Conservation (phyloP, 2,888 invertebrate species). For the Chironomus tentans region DNA sequence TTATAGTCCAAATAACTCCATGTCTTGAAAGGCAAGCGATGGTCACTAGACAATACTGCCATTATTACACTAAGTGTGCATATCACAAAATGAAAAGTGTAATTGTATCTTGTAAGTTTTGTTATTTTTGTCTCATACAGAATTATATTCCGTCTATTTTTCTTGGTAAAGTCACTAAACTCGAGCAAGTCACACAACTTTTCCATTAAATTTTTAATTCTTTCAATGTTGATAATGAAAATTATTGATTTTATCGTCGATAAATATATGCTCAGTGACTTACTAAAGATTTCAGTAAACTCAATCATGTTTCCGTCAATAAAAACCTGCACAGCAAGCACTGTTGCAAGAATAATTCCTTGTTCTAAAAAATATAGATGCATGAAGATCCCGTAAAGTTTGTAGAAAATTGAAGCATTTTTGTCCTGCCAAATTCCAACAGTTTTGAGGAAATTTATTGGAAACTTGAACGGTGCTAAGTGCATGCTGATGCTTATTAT, state of each 20-base stretch:
- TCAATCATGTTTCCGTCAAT: not conserved
- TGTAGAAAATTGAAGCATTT: not conserved
- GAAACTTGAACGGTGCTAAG: not conserved
- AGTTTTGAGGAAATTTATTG: not conserved
- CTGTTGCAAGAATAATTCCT: not conserved
- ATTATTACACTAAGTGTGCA: not conserved
- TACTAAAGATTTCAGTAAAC: not conserved
- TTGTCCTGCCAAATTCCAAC: not conserved
- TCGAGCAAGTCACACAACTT: not conserved
- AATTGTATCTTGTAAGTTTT: not conserved
- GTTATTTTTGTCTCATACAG: not conserved
- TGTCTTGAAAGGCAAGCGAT: not conserved
- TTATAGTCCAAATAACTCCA: not conserved
- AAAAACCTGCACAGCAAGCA: not conserved
- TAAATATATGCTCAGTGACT: not conserved
- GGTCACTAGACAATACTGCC: not conserved
- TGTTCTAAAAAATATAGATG: not conserved
- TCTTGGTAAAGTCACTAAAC: not conserved
- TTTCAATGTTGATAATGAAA: not conserved
- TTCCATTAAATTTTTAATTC: not conserved
- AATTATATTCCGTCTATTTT: not conserved
- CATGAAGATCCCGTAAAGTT: not conserved
- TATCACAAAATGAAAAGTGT: not conserved
- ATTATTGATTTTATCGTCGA: not conserved
- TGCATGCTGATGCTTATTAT: too few species aligned